Percentiles rank a stretch among this genome's conserved stretches.
Conservation (phyloP, 1,140 invertebrate species). For the Gonioctena quinquepunctata region DNA sequence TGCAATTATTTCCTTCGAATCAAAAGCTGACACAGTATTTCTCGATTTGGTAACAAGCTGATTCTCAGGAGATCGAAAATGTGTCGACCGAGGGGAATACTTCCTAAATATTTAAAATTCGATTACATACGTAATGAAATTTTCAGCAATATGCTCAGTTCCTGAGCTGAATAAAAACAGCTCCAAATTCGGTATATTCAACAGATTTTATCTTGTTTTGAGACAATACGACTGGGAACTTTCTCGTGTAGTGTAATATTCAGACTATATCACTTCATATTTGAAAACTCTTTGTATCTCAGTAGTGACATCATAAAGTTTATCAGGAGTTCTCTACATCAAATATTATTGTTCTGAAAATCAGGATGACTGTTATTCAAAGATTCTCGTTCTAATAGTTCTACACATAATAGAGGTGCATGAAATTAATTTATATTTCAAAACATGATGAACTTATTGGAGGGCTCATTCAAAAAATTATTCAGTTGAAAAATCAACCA, state of each 20-base stretch:
- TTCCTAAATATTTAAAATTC: slow-evolving; percentile 16
- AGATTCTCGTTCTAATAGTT: too few species aligned
- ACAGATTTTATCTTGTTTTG: neutral
- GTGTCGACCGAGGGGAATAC: neutral
- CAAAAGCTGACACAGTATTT: slow-evolving; percentile 10
- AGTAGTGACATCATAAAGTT: too few species aligned
- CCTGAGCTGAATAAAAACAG: slow-evolving; percentile 3
- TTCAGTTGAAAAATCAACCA: too few species aligned
- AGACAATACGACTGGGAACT: neutral
- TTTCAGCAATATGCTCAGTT: slow-evolving; percentile 7
- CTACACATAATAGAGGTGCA: too few species aligned
- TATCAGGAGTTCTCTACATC: too few species aligned
- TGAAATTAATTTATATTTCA: too few species aligned
- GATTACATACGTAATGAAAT: slow-evolving; percentile 14
- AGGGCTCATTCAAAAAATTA: too few species aligned
- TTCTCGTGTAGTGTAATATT: neutral
- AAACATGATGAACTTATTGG: too few species aligned
- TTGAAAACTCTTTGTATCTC: too few species aligned
- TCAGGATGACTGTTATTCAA: too few species aligned
- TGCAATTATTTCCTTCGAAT: neutral
- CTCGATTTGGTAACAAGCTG: slow-evolving; percentile 7
- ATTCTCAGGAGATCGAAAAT: slow-evolving; percentile 6
- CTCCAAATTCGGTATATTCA: neutral
- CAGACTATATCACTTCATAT: neutral
- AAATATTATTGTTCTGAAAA: too few species aligned